Conservation (phyloP, 2,113 vertebrate genomes). For the Desmodus rotundus region DNA sequence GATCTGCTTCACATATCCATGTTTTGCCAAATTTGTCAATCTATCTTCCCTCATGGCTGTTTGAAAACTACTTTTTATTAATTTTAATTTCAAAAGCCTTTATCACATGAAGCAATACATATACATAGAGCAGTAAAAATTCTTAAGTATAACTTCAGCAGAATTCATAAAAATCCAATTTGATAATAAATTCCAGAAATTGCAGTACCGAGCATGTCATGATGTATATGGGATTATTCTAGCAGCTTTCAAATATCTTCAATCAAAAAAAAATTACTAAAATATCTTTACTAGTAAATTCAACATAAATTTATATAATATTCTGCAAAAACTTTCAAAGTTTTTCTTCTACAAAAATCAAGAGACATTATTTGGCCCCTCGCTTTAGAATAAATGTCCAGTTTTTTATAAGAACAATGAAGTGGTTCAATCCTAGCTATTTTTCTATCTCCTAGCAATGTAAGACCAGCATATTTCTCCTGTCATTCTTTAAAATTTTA, state of each 20-base stretch:
- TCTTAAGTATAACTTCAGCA: neutral
- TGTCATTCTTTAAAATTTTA: neutral
- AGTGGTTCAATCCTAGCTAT: neutral
- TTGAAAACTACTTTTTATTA: neutral
- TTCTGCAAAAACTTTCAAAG: neutral
- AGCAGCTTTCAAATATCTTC: neutral
- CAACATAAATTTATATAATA: neutral
- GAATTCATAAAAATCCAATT: neutral
- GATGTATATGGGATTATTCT: neutral
- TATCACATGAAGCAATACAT: neutral
- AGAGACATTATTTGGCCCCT: neutral
- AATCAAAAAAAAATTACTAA: neutral
- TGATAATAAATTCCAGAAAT: constrained; percentile 40
- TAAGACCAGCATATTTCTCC: neutral
- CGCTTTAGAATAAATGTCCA: neutral
- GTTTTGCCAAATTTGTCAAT: neutral
- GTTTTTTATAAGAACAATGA: neutral
- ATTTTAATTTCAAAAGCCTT: constrained; percentile 30
- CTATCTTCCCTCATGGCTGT: neutral
- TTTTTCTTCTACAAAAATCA: neutral
- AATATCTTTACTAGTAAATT: neutral
- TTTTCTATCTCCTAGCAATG: neutral
- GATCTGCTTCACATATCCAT: neutral
- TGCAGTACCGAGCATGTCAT: neutral
- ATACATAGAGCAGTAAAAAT: neutral